Evolutionary conservation across 2,113 vertebrate genomes (phyloP), one percentile per base, ranked within the genome.

Genomic region (Parotia lawesii): DNA sequence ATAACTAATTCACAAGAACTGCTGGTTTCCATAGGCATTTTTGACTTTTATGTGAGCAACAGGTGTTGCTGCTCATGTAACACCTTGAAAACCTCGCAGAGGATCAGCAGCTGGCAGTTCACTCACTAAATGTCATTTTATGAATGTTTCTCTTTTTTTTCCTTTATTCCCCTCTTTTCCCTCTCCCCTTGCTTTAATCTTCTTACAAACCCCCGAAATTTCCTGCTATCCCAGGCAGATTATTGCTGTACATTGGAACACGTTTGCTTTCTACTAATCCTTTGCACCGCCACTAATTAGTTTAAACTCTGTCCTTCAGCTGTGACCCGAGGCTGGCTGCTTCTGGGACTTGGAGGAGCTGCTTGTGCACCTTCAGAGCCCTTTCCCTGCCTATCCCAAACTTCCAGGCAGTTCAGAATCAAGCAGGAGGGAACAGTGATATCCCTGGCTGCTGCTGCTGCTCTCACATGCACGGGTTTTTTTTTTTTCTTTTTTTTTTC

Each of bases 21-120:
- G 1, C 19, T 35, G 19, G 6, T 58, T 84, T 69, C 66, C 67
- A 51, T 50, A 50, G 92, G 61, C 15, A 44, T 45, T 93, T 93
- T 78, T 87, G 27, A n/a, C 73, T 87, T 72, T 70, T 37, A 22
- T 35, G 12, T 16, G 54, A 90, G 57, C 38, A 73, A 33, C 93
- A 87, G 90, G 91, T 96, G 88, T 60, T 76, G 56, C 57, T 69
- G 47, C 28, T 70, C 92, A 50, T 73, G 2, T 50, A 96, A 83
- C 37, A 2, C 57, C 33, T 56, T 44, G 67, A 58, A 75, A 64
- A 18, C 25, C 65, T 47, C 7, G 0, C 50, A 31, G 33, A 51
- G 38, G 57, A 65, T 11, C 44, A 31, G 85, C 58, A 87, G 50
- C 67, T 89, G 91, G 70, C 65, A 38, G 15, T 75, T 54, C 65